phyloP scores from a whole-genome alignment of 2,113 vertebrate species.

The Phyllostomus discolor region DNA sequence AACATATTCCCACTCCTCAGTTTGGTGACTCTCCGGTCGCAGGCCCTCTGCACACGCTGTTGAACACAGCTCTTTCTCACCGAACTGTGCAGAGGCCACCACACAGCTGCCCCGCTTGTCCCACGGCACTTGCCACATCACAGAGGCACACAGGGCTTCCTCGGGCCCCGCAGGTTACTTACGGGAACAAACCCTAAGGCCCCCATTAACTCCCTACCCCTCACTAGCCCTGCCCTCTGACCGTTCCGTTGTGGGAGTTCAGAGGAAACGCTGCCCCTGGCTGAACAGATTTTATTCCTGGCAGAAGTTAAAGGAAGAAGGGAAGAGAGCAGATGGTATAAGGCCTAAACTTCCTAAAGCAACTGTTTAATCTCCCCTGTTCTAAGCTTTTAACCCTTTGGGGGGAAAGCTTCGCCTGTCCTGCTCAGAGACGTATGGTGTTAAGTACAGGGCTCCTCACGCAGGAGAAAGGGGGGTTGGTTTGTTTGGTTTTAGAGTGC shows the following conservation, averaged over 20 bases:
- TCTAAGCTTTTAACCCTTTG: neutral
- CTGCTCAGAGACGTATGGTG: neutral
- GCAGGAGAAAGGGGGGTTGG: neutral
- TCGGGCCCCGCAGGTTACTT: neutral
- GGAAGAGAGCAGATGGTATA: neutral
- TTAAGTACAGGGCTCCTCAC: neutral
- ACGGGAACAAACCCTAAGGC: neutral
- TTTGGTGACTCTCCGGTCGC: neutral
- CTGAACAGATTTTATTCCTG: neutral
- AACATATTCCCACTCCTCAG: neutral
- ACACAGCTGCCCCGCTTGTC: neutral
- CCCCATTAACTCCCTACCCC: neutral
- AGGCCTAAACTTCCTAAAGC: neutral
- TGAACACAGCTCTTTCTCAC: neutral
- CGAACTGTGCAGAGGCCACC: neutral
- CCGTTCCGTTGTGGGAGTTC: neutral
- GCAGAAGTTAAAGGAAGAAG: neutral
- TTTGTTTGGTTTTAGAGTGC: neutral
- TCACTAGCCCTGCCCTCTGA: neutral
- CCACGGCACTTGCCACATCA: rapidly evolving
- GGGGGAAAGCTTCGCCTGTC: neutral
- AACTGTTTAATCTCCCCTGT: neutral
- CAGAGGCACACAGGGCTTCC: neutral
- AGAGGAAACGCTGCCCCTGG: neutral
- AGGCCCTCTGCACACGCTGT: neutral